These are phyloP conservation scores for Acipenser ruthenus DNA, from an alignment of 2,797 vertebrate species.

Conservation along the genomic window DNA sequence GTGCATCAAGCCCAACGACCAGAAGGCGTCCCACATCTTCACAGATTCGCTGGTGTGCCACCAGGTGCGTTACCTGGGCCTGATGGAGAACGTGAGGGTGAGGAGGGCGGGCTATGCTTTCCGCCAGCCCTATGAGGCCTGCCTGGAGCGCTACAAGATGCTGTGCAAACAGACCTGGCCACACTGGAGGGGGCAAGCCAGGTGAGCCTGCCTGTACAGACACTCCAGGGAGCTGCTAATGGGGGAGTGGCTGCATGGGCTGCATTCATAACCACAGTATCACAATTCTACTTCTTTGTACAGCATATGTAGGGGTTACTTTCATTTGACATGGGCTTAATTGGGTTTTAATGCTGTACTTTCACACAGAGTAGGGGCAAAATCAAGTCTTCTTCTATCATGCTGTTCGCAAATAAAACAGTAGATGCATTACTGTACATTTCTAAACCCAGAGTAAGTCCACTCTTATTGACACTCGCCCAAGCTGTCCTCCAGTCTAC, in stretches of 20 bases:
- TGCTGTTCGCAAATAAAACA: too few relatives aligned
- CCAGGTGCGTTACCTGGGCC: constrained; percentile 86
- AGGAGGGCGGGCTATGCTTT: constrained; percentile 91
- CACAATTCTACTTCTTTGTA: too few relatives aligned
- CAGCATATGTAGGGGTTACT: too few relatives aligned
- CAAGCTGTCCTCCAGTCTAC: too few relatives aligned
- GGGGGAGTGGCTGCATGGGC: not conserved
- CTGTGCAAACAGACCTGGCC: constrained; percentile 95
- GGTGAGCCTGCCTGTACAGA: constrained; percentile 51
- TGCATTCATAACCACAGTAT: not conserved
- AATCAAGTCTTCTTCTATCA: too few relatives aligned
- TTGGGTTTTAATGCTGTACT: too few relatives aligned
- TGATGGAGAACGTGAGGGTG: constrained; percentile 92
- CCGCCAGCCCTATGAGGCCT: constrained; percentile 85
- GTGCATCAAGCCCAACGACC: constrained; percentile 96
- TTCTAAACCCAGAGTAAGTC: too few relatives aligned
- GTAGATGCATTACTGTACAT: too few relatives aligned
- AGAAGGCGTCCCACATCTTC: constrained; percentile 87
- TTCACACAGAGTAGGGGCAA: too few relatives aligned
- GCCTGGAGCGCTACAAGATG: constrained; percentile 96
- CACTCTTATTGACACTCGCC: too few relatives aligned
- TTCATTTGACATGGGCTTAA: too few relatives aligned
- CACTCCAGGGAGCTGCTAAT: too few relatives aligned
- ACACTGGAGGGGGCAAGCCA: constrained; percentile 84
- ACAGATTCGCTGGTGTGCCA: constrained; percentile 82